Base-by-base conservation (phyloP, 2,797 vertebrate genomes). In the Lagorchestes hirsutus region DNA sequence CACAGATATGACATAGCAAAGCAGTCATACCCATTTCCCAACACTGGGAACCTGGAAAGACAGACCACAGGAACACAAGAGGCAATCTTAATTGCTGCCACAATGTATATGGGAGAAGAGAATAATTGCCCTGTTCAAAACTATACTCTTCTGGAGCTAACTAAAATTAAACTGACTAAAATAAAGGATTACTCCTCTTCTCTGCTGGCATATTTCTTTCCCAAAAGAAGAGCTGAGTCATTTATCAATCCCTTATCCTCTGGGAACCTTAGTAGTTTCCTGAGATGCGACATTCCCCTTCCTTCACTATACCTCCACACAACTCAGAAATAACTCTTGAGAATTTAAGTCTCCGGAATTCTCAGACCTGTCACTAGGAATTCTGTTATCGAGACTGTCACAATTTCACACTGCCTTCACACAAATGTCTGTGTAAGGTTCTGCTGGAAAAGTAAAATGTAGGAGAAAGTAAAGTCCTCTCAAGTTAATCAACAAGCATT, bases 141-240 rank as follows among this genome's bases (percentile, higher is more conserved):
- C 74, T 96, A 56, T 93, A 13, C 67, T 97, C 67, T 94, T 94
- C 40, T 50, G 92, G 50, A 92, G 56, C 92, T 95, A 87, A 94
- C 67, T 93, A 96, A 94, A 95, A 96, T 91, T 74, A 94, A 87
- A 92, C 82, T 12, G 54, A 22, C 92, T 96, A 46, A 92, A 94
- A 93, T 96, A 14, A 93, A 16, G 46, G 40, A 87, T 87, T 46
- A 87, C 74, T 87, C 74, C 74, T 87, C 74, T 87, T 87, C 74
- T 46, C 18, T 27, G 74, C 22, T 87, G 40, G 74, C 74, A 87
- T 87, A 90, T 91, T 96, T 97, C 91, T n/a, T 52, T 94, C 40
- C n/a, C 52, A 5, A 94, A 62, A 92, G 82, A 0, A 56, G 27
- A 54, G 8, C 24, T 92, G n/a, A 90, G 28, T 95, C 46, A 74